Evolutionary conservation across 64 coral and sea anemone genomes (phyloP).

Genomic region (Porites australiensis): DNA sequence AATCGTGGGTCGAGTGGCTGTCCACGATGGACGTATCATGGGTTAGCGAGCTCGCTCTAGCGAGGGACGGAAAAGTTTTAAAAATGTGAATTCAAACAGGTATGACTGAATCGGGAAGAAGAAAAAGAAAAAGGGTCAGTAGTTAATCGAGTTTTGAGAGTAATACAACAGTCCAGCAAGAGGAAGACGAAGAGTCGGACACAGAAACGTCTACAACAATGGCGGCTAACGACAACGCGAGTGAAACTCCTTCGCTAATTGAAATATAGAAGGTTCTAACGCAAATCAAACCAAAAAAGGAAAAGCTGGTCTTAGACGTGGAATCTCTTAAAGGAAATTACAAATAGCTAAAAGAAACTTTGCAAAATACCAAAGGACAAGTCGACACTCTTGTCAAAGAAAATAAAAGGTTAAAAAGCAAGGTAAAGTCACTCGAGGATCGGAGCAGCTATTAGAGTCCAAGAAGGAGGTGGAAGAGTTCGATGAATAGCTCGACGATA

Average conservation of each 20-base stretch:
- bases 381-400: background rate
- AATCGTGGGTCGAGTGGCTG: background rate
- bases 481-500: background rate
- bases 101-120: too few relatives aligned
- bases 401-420: background rate
- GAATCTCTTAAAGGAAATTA: background rate
- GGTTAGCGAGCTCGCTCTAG: constrained; percentile 12
- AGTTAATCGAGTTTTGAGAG: too few relatives aligned
- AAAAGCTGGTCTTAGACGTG: background rate
- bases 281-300: background rate
- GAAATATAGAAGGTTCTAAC: background rate
- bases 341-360: background rate
- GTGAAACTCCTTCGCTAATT: background rate
- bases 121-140: too few relatives aligned
- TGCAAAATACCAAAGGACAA: background rate
- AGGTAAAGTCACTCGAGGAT: background rate
- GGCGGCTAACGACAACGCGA: background rate
- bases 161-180: too few relatives aligned
- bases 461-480: background rate
- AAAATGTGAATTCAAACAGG: too few relatives aligned
- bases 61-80: background rate
- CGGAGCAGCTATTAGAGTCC: background rate
- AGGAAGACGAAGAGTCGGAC: background rate
- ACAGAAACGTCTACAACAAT: background rate
- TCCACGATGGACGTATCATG: background rate